Evolutionary conservation across 2,888 invertebrate species (phyloP), one percentile per base, ranked within the genome.

Genomic region (Malachius bipustulatus): DNA sequence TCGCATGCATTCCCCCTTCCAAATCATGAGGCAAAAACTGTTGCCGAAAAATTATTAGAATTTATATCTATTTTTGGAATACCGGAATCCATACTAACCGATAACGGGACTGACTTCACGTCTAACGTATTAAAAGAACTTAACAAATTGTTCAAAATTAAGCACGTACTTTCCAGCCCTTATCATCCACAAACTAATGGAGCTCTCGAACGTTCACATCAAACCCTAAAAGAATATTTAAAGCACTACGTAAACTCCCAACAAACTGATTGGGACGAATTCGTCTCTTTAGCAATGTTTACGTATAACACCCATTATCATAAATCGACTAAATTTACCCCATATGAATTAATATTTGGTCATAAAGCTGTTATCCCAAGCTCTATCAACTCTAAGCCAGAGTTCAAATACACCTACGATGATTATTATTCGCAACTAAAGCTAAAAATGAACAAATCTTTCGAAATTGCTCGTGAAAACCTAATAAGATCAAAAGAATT

Each of bases 301-400:
- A 34, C 50, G 1, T 58, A 59, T 38, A 54, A 56, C 19, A 48
- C 49, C 16, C 42, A 40, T 4, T 35, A 47, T 3, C 57, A 60
- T 34, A 40, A 44, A 13, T 48, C 53, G 1, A 59, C 57, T 2
- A 43, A 50, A 8, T 55, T 46, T 29, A 49, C 55, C 1, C 57
- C 57, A 2, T 54, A 48, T 24, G 59, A 60, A 43, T 35, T 60
- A 26, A 2, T 59, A 3, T 61, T 55, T 37, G 58, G 56, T 3
- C 39, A 48, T 33, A 55, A 55, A 43, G 47, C 58, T 1, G 41
- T 14, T 6, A 38, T 57, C 4, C 55, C 57, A 3, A 40, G 34
- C 40, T 49, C 52, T 6, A 30, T 51, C 15, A 41, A 14, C 3
- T 15, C 32, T 30, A 19, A 24, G 16, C 45, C 42, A 4, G 41